Conservation (phyloP, 2,797 vertebrate species). For the Petrocephalus schoutedeni region DNA sequence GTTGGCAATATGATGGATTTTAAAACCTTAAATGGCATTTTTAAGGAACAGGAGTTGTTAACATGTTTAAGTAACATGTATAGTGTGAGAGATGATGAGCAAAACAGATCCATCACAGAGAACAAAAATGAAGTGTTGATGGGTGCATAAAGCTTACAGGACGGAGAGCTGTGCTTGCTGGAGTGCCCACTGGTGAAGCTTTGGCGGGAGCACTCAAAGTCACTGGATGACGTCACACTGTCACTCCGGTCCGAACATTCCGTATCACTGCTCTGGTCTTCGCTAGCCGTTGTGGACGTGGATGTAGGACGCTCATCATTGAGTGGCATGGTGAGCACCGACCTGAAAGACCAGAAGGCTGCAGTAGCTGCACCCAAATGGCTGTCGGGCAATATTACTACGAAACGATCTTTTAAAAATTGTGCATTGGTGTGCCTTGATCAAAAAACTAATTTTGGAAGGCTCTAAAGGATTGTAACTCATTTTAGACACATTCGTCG, state of each 20-base stretch:
- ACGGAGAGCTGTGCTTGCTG: slow-evolving; percentile 83
- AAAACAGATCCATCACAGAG: neutral
- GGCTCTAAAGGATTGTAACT: neutral
- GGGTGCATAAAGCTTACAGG: slow-evolving; percentile 64
- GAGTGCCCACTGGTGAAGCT: slow-evolving; percentile 84
- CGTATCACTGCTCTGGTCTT: slow-evolving; percentile 75
- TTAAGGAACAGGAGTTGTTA: neutral
- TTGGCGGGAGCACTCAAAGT: slow-evolving; percentile 74
- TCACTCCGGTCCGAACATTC: slow-evolving; percentile 74
- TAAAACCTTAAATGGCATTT: neutral
- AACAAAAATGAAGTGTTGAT: neutral
- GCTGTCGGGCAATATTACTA: neutral
- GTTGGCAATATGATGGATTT: neutral
- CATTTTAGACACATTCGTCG: neutral
- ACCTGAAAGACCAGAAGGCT: slow-evolving; percentile 25
- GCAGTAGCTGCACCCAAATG: neutral
- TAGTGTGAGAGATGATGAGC: neutral
- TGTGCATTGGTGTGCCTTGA: neutral
- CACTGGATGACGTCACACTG: slow-evolving; percentile 73
- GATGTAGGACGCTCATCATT: slow-evolving; percentile 64
- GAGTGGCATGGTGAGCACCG: slow-evolving; percentile 73
- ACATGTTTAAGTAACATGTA: neutral
- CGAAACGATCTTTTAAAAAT: neutral
- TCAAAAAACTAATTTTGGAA: neutral
- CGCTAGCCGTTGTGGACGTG: slow-evolving; percentile 52